Evolutionary conservation across 2,797 vertebrate genomes (phyloP).

Genomic region (Fratercula arctica): DNA sequence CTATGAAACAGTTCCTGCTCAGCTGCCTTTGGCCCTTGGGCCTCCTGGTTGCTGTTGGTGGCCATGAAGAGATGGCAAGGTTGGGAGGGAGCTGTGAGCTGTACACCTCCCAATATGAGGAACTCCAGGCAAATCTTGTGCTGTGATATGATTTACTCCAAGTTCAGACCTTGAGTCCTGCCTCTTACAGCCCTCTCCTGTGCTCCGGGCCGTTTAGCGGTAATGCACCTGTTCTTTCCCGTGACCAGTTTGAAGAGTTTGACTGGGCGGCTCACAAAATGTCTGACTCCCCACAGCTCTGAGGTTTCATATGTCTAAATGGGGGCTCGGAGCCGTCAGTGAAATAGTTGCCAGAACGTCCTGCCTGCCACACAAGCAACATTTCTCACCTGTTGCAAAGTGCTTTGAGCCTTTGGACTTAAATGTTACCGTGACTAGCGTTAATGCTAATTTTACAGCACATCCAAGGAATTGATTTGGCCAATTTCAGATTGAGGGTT

Average conservation of each 20-base stretch:
- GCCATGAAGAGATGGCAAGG: background rate
- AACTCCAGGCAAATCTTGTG: background rate
- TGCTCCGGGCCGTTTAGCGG: accelerated
- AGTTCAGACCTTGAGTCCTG: background rate
- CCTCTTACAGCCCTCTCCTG: background rate
- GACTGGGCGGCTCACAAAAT: background rate
- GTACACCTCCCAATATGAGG: background rate
- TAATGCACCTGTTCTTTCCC: background rate
- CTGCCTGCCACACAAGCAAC: background rate
- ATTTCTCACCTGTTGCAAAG: background rate
- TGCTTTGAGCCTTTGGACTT: background rate
- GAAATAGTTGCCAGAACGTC: background rate
- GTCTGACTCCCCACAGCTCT: background rate
- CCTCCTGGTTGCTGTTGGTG: background rate
- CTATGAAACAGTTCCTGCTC: background rate
- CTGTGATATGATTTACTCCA: background rate
- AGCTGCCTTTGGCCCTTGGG: background rate
- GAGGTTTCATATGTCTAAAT: background rate
- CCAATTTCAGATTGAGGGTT: background rate
- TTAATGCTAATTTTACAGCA: background rate
- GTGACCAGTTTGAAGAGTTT: background rate
- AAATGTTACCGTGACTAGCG: background rate
- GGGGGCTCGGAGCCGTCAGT: background rate
- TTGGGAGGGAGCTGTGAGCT: background rate
- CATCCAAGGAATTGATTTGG: background rate